Conservation (phyloP, 23 tunicate species). For the Ciona savignyi region DNA sequence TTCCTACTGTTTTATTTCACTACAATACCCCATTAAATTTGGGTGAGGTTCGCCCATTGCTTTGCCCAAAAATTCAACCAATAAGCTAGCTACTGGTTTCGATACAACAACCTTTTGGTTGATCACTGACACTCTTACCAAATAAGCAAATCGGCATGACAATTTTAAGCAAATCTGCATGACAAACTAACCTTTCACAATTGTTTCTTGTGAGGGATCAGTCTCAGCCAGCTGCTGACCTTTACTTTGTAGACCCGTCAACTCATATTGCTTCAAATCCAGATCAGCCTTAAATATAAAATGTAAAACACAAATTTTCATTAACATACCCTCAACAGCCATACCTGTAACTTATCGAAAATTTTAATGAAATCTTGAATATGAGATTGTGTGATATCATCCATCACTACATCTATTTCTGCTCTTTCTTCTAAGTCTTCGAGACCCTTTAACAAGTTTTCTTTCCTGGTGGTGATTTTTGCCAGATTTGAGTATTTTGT, state of each 20-base stretch:
- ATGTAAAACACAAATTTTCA: too few relatives aligned
- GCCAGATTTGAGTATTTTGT: too few relatives aligned
- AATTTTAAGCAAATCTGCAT: too few relatives aligned
- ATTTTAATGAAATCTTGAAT: conserved; percentile 30
- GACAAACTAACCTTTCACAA: conserved; percentile 61
- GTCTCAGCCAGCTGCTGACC: conserved; percentile 70
- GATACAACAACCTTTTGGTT: too few relatives aligned
- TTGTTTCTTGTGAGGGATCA: conserved; percentile 53
- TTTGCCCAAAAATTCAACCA: too few relatives aligned
- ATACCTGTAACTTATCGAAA: conserved; percentile 44
- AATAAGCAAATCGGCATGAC: too few relatives aligned
- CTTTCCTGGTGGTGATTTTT: conserved; percentile 66
- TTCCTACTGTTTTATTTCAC: too few relatives aligned
- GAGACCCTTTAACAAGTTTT: conserved; percentile 57
- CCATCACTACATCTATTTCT: conserved; percentile 43
- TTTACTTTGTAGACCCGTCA: conserved; percentile 50
- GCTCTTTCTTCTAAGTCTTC: conserved; percentile 94
- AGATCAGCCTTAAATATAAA: conserved; percentile 75
- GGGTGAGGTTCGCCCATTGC: too few relatives aligned
- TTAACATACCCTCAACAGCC: too few relatives aligned
- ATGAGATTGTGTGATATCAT: conserved; percentile 23
- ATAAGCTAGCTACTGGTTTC: too few relatives aligned
- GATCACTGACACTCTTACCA: too few relatives aligned
- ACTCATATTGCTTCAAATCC: conserved; percentile 65
- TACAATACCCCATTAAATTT: too few relatives aligned